Evolutionary conservation across 2,113 vertebrate genomes (phyloP).

Genomic region (Zosterops japonicus): DNA sequence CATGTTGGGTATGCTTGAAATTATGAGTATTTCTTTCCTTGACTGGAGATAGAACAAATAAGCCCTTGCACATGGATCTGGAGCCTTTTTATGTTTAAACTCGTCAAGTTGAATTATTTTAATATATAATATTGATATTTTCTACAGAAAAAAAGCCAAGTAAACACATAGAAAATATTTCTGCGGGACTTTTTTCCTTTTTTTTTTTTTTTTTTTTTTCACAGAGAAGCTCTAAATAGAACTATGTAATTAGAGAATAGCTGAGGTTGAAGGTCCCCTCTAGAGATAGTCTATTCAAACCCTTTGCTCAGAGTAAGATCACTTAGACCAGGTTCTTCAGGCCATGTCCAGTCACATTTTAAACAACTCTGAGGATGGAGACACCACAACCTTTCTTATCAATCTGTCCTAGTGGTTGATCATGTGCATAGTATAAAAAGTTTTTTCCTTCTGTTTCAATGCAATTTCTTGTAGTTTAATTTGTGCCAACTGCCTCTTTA

Average conservation of each 20-base stretch:
- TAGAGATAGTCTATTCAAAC: not conserved
- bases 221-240: not conserved
- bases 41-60: not conserved
- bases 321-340: not conserved
- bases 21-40: not conserved
- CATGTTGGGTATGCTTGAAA: not conserved
- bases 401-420: not conserved
- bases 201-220: too few species aligned
- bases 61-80: not conserved
- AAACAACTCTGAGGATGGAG: not conserved
- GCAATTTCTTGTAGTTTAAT: not conserved
- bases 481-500: not conserved
- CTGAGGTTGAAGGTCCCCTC: not conserved
- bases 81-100: not conserved
- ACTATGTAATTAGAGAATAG: not conserved
- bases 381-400: not conserved
- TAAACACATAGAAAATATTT: not conserved
- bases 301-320: not conserved
- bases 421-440: fast-evolving
- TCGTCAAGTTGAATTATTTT: not conserved
- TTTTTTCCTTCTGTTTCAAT: not conserved
- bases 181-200: too few species aligned
- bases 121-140: not conserved
- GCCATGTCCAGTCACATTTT: not conserved
- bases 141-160: not conserved